Conservation (phyloP, 1,140 invertebrate species). For the Cataglyphis hispanica region DNA sequence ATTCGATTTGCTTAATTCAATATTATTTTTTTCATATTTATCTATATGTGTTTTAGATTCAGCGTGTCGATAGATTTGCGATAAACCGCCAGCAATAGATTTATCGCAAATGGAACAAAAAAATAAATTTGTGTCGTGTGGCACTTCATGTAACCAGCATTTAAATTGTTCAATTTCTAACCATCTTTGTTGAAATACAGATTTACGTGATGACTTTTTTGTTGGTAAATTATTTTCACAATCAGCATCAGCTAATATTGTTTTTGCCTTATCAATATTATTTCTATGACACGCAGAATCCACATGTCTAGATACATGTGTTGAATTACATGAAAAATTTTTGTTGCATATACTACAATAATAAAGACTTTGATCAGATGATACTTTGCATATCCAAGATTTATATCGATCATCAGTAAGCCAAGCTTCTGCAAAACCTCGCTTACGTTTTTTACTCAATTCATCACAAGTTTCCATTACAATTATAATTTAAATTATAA, state of each 20-base stretch:
- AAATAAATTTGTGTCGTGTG: background rate
- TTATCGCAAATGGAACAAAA: background rate
- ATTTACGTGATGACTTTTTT: background rate
- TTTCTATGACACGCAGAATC: constrained; percentile 19
- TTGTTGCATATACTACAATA: constrained; percentile 13
- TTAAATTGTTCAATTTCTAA: background rate
- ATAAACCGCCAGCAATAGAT: background rate
- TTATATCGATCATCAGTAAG: constrained; percentile 20
- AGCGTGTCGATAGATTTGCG: background rate
- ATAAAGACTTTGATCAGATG: background rate
- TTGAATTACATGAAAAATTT: constrained; percentile 10
- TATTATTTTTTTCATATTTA: background rate
- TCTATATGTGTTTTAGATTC: background rate
- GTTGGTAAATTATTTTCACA: background rate
- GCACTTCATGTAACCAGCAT: background rate
- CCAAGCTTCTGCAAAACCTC: constrained; percentile 13
- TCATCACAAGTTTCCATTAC: background rate
- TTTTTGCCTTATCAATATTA: background rate
- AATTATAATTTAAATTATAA: no score
- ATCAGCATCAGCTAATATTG: background rate
- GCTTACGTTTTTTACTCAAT: background rate
- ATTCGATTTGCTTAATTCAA: background rate
- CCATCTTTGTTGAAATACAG: background rate
- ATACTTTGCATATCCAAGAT: constrained; percentile 23
- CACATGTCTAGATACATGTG: background rate